Evolutionary conservation across 2,888 invertebrate species (phyloP).

Genomic region (Linyphia triangularis): DNA sequence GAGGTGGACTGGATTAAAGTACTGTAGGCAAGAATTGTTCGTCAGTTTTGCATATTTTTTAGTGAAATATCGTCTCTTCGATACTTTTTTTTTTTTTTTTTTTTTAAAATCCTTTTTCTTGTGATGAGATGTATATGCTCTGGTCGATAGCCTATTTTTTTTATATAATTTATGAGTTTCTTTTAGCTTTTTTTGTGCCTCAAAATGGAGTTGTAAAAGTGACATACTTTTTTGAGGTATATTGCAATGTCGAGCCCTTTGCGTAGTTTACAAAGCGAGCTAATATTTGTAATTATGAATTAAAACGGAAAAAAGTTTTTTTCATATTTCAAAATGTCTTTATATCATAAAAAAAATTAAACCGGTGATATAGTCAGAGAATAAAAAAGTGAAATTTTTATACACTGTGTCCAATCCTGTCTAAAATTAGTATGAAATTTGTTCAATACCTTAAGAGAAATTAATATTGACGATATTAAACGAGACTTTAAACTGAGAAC

Average conservation of each 20-base stretch:
- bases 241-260: neutral
- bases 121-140: conserved; percentile 12
- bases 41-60: neutral
- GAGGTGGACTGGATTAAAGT: conserved; percentile 22
- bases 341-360: too few species aligned
- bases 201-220: conserved; percentile 9
- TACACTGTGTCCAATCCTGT: too few species aligned
- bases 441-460: too few species aligned
- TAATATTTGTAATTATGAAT: neutral
- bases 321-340: too few species aligned
- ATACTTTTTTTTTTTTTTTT: too few species aligned
- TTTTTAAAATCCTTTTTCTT: neutral
- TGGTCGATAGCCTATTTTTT: conserved; percentile 18
- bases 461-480: too few species aligned
- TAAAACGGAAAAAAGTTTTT: neutral
- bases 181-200: conserved; percentile 6
- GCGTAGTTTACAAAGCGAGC: neutral
- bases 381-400: too few species aligned
- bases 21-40: neutral
- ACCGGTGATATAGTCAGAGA: too few species aligned
- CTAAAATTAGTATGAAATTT: too few species aligned
- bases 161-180: neutral
- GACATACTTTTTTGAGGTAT: neutral
- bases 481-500: too few species aligned
- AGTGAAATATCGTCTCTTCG: neutral